Conservation (phyloP, 2,888 invertebrate genomes). For the Scrobipalpa costella region DNA sequence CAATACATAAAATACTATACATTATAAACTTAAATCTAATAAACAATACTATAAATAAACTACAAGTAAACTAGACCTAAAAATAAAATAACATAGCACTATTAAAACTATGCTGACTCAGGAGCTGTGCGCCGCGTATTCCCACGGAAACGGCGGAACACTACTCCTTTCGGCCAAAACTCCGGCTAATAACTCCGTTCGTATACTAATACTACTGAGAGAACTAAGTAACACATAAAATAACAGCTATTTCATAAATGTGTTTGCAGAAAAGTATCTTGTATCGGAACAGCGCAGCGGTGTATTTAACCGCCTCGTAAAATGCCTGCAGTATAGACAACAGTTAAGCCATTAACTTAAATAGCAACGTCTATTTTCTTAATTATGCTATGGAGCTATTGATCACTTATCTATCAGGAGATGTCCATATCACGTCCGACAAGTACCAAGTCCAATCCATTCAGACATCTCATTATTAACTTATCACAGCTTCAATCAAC, state of each 20-base stretch:
- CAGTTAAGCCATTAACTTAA: not conserved
- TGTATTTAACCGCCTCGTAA: not conserved
- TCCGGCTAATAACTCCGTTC: not conserved
- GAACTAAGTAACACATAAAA: not conserved
- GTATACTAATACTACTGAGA: not conserved
- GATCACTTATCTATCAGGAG: constrained; percentile 12
- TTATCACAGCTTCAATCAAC: constrained; percentile 21
- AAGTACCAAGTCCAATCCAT: not conserved
- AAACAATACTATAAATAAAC: too few species aligned
- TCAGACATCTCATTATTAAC: constrained; percentile 21
- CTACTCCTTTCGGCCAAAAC: too few species aligned
- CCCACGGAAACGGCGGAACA: too few species aligned
- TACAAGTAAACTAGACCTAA: too few species aligned
- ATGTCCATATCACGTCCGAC: not conserved
- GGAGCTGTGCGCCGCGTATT: too few species aligned
- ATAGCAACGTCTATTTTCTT: constrained; percentile 17
- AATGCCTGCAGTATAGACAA: not conserved
- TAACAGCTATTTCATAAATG: not conserved
- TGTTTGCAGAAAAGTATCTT: not conserved
- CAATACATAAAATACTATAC: too few species aligned
- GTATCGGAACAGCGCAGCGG: not conserved
- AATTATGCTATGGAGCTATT: constrained; percentile 4
- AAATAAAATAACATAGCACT: too few species aligned
- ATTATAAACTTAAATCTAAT: too few species aligned
- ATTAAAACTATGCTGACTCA: too few species aligned